These are phyloP conservation scores for Gambusia yucatana DNA, from an alignment of 2,797 vertebrate genomes.

Conservation along the genomic window DNA sequence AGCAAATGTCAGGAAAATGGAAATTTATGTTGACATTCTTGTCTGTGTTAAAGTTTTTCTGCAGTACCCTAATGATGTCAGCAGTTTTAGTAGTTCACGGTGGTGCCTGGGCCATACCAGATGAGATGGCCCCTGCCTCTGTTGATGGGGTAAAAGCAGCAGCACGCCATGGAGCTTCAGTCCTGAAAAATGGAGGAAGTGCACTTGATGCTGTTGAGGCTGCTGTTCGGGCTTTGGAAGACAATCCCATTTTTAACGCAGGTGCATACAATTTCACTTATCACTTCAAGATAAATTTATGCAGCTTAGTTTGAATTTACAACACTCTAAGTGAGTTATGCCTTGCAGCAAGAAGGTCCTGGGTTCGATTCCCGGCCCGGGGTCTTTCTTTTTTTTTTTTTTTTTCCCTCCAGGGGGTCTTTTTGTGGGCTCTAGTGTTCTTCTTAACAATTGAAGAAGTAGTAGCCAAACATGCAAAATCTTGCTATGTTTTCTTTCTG, in stretches of 20 bases:
- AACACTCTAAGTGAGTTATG: not conserved
- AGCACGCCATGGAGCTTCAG: constrained; percentile 61
- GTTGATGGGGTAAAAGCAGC: constrained; percentile 79
- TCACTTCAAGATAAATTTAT: not conserved
- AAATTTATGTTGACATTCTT: not conserved
- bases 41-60: not conserved
- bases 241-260: constrained; percentile 77
- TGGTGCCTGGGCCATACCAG: constrained; percentile 83
- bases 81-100: constrained; percentile 84
- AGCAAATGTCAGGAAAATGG: not conserved
- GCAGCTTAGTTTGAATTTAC: not conserved
- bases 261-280: constrained; percentile 46
- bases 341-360: too few species aligned
- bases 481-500: not conserved
- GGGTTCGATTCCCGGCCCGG: too few species aligned
- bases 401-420: too few species aligned
- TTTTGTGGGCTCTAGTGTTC: too few species aligned
- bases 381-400: too few species aligned
- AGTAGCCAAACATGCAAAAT: not conserved
- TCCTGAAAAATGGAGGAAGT: constrained; percentile 70
- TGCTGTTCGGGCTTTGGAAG: constrained; percentile 79
- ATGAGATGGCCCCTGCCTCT: constrained; percentile 67
- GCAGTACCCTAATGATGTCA: constrained; percentile 62
- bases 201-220: constrained; percentile 82
- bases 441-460: not conserved